Conservation (phyloP, 2,797 vertebrate species). For the Platalea minor region DNA sequence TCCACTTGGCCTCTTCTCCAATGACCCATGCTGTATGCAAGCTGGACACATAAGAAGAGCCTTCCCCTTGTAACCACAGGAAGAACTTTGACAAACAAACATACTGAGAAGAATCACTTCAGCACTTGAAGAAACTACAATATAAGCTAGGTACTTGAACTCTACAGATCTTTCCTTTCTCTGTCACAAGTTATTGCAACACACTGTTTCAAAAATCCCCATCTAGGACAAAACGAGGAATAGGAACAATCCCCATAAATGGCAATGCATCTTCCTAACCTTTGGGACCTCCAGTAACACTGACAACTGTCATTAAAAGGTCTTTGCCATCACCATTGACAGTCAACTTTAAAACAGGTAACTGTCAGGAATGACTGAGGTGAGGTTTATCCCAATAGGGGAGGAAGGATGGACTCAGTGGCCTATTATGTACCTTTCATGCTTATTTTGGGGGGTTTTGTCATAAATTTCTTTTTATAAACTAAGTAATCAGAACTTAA, state of each 20-base stretch:
- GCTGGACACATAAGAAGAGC: background rate
- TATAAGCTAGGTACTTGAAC: background rate
- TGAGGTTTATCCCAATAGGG: background rate
- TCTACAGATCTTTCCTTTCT: background rate
- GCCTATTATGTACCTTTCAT: background rate
- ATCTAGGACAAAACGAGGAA: background rate
- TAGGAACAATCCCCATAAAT: background rate
- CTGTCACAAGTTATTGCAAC: background rate
- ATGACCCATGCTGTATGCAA: background rate
- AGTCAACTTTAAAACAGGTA: background rate
- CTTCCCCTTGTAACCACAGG: conserved; percentile 13
- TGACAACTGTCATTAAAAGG: background rate
- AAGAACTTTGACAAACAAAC: conserved; percentile 37
- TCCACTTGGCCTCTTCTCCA: conserved; percentile 7
- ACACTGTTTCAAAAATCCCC: background rate
- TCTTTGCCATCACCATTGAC: background rate
- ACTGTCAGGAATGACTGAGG: fast-evolving
- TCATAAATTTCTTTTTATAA: background rate
- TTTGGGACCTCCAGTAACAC: background rate
- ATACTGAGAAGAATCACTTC: background rate
- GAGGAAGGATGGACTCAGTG: background rate
- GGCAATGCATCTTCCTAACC: background rate
- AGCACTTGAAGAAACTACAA: background rate
- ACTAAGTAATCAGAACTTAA: background rate
- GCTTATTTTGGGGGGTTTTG: background rate